phyloP scores from a whole-genome alignment of 2,888 invertebrate genomes.

The Allolobophora icterica region DNA sequence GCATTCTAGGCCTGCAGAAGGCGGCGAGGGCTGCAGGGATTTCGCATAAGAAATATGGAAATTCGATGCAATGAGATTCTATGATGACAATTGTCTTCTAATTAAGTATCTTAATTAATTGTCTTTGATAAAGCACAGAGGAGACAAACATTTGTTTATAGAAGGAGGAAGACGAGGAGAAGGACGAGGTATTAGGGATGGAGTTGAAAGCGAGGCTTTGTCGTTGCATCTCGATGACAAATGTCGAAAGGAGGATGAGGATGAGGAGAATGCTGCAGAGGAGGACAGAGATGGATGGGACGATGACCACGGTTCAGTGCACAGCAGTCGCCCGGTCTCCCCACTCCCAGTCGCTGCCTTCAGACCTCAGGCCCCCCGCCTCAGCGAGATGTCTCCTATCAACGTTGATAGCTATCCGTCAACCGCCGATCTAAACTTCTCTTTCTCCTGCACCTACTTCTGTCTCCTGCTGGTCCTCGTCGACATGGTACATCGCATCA shows the following conservation, averaged over 20 bases:
- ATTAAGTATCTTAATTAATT: background rate
- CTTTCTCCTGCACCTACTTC: background rate
- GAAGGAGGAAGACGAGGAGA: background rate
- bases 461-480: too few species aligned
- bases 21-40: background rate
- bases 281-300: slow-evolving; percentile 4
- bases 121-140: background rate
- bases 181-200: background rate
- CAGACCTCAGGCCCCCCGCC: background rate
- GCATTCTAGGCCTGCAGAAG: background rate
- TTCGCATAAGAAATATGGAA: background rate
- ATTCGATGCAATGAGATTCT: background rate
- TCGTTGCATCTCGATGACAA: background rate
- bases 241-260: background rate
- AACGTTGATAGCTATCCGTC: background rate
- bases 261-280: background rate
- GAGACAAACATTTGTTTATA: background rate
- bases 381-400: background rate
- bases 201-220: slow-evolving; percentile 17
- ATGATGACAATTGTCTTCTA: background rate
- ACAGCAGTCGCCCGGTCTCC: background rate
- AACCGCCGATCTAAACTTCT: background rate
- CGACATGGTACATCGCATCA: background rate
- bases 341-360: background rate
- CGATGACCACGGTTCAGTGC: slow-evolving; percentile 5